Evolutionary conservation across 1,140 invertebrate genomes (phyloP), one percentile per base, ranked within the genome.

Genomic region (Procambarus clarkii): DNA sequence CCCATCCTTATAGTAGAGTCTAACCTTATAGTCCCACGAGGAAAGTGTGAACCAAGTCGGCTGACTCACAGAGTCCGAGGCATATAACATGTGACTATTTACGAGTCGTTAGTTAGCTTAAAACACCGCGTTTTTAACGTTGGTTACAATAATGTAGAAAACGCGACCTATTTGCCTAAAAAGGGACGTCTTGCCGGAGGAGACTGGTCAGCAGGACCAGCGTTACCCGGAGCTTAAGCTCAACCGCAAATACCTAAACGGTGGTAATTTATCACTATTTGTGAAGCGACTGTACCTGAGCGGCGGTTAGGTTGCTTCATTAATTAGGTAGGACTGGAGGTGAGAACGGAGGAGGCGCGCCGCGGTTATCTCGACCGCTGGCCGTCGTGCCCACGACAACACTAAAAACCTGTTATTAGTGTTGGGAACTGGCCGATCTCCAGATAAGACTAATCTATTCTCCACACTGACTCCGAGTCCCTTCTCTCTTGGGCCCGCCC

Each of bases 391-490:
- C 81, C 81, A 90, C 80, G 76, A 90, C 88, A 90, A 48, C 88
- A 84, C 81, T 90, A 90, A 90, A 18, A 90, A 90, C 88, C 88
- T 84, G 88, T 90, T 90, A 90, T 90, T 90, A 90, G 88, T 78
- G 80, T 48, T 78, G 81, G 88, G 69, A 90, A 90, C 88, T 46
- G 71, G 71, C 71, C 88, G 88, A 90, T 90, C 69, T 44, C 18
- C 50, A 90, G 88, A 90, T 90, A 90, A 90, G 50, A 76, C 81
- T 78, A 69, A 90, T 90, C 80, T 90, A 60, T 84, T 84, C 88
- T 60, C 88, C 71, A 45, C 45, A 44, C 54, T 48, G n/a, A 46
- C 79, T 76, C 50, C 81, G 34, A 69, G 54, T 8, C 78, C 69
- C 86, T 64, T 81, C 60, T 11, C 77, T 79, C 54, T 71, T 18